A percentile compares a stretch with the other conserved stretches of the same genome.
phyloP scores from a whole-genome alignment of 1,140 invertebrate genomes.

The Drosophila carrolli region DNA sequence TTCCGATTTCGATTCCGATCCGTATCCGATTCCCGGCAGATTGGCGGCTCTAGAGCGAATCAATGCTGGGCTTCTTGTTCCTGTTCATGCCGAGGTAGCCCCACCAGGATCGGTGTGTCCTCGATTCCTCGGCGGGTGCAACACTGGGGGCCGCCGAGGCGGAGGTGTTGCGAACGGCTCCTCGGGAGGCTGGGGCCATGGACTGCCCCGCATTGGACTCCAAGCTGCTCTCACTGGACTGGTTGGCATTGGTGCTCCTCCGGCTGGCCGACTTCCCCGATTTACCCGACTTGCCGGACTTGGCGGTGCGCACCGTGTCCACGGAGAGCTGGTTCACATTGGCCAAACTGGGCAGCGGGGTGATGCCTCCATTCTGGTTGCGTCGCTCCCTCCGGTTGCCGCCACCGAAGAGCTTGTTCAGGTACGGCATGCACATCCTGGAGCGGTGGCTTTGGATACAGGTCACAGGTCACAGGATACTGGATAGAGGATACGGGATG shows the following conservation, averaged over 20 bases:
- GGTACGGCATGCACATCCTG: slow-evolving; percentile 53
- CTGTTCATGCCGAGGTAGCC: slow-evolving; percentile 48
- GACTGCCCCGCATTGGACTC: background rate
- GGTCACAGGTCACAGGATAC: no score
- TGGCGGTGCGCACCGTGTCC: slow-evolving; percentile 12
- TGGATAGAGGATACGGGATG: no score
- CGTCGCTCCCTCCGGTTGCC: slow-evolving; percentile 25
- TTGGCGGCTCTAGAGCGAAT: slow-evolving; percentile 16
- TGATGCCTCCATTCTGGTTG: background rate
- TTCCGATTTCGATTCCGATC: background rate
- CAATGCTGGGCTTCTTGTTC: slow-evolving; percentile 40
- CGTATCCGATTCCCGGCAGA: background rate
- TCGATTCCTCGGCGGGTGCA: background rate
- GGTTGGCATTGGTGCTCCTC: background rate
- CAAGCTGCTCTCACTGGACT: background rate
- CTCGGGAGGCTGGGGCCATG: background rate
- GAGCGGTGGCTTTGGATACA: background rate
- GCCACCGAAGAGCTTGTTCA: slow-evolving; percentile 41
- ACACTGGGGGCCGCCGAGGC: background rate
- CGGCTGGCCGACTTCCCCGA: slow-evolving; percentile 2
- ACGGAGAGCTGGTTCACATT: slow-evolving; percentile 6
- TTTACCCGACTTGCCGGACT: slow-evolving; percentile 6
- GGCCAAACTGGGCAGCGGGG: slow-evolving; percentile 32
- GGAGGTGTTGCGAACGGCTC: background rate
- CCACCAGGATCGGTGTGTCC: slow-evolving; percentile 42